Base-by-base conservation (phyloP, 53 echinoderm and acorn worm species). In the Antedon mediterranea region DNA sequence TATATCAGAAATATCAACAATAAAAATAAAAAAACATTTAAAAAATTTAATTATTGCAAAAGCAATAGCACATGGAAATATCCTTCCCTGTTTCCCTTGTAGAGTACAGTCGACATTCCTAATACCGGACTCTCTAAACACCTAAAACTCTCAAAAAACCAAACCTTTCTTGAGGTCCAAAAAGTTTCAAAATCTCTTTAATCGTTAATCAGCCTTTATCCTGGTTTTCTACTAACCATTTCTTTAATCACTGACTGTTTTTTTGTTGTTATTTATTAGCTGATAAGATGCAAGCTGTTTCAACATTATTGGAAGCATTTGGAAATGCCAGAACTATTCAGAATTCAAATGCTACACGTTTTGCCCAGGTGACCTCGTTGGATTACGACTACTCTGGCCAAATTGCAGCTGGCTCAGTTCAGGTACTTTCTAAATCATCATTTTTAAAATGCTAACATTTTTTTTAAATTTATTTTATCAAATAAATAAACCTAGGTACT, bases 351-450 rank as follows among this genome's bases (percentile, higher is more conserved):
- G 98, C 98, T 20, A 90, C 98, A 4, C 79, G 98, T 28, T 98
- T 92, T 86, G 89, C 98, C 5, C 88, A 88, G 79, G 88, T 98
- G 73, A 83, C 86, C 77, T 93, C 98, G 0, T 79, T 98, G 34
- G 98, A 98, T 79, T 98, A 90, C 83, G 98, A 98, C 72, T 88
- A 93, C 85, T 80, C 82, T 75, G 98, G 98, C 15, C 98, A 98
- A 79, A 90, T 98, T 28, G 98, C 93, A 72, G 87, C 98, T 28
- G 86, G 86, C 75, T 98, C 98, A 11, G 57, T 98, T 18, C 98
- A 98, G 90, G 98, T 98, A 88, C 76, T 43, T 32, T 6, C 37
- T 6, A 4, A 37, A 11, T n/a, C n/a, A n/a, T n/a, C n/a, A n/a
- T n/a, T n/a, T n/a, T n/a, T n/a, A n/a, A n/a, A n/a, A n/a, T n/a